Base-by-base conservation (phyloP, 2,888 invertebrate species). In the Nowickia ferox region DNA sequence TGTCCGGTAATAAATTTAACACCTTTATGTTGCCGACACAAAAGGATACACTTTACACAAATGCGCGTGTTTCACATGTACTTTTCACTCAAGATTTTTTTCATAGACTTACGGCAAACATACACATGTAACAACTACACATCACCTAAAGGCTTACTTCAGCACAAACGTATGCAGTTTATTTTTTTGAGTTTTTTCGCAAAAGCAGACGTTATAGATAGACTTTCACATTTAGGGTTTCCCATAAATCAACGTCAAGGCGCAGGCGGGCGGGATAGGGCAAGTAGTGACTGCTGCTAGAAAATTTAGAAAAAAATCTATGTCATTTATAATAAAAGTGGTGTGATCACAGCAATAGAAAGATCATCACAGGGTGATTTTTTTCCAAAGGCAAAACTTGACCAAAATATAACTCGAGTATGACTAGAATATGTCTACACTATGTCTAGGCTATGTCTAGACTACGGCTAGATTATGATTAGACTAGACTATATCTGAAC, bases 1-100 rank as follows among this genome's bases (percentile, higher is more conserved):
- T 89, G 90, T 90, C 89, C 89, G 91, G 89, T 89, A 91, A 91
- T 91, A 91, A 91, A 91, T 91, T 91, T 90, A 89, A 89, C 88
- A 88, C 90, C 89, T 88, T 89, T 84, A 48, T 19, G 13, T 57
- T 84, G 91, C 88, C 90, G 88, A 90, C 90, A 90, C 88, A 90
- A 91, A 91, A 89, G 90, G 89, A 90, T 90, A 90, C 89, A 89
- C 88, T 90, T 90, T 89, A 89, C 91, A 91, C 88, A 87, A 87
- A 88, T 87, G 87, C 84, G 84, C 84, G 86, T 87, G 82, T 85
- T 87, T 81, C 74, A 80, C 69, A 81, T 76, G 81, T 87, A 59
- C 63, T 76, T 83, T 71, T 55, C 72, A 78, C 65, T 71, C 19
- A 83, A 19, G 68, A 57, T 69, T 82, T 84, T 78, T 51, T 15